These are phyloP conservation scores for Diphyllodes magnificus DNA, from an alignment of 2,113 vertebrate species.

Conservation along the genomic window DNA sequence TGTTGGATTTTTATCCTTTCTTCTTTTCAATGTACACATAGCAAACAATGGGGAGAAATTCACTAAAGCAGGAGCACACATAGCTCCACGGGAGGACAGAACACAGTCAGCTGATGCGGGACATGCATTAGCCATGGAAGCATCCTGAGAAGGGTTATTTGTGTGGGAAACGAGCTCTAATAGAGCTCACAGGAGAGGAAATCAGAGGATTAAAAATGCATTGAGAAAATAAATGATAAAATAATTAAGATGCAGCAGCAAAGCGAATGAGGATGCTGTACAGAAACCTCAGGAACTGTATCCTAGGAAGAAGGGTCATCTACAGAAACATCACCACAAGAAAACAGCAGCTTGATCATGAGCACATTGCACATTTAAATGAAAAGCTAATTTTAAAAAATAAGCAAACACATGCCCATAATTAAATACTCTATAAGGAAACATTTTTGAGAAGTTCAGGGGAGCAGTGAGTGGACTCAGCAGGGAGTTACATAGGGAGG, in stretches of 20 bases:
- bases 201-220: neutral
- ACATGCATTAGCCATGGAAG: neutral
- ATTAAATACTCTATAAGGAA: neutral
- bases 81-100: neutral
- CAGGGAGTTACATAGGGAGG: neutral
- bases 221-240: neutral
- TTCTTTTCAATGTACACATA: neutral
- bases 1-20: neutral
- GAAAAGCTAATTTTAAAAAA: neutral
- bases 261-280: neutral
- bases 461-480: neutral
- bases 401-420: neutral
- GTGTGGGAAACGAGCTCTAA: neutral
- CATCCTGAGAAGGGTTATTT: neutral
- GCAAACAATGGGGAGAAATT: neutral
- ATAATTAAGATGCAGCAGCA: neutral
- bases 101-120: neutral
- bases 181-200: neutral
- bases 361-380: neutral
- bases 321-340: neutral
- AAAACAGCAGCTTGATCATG: neutral
- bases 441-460: neutral
- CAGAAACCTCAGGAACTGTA: neutral
- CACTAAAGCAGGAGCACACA: neutral
- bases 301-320: neutral